These are phyloP conservation scores for Phortica okadai DNA, from an alignment of 2,888 invertebrate species.

Conservation along the genomic window DNA sequence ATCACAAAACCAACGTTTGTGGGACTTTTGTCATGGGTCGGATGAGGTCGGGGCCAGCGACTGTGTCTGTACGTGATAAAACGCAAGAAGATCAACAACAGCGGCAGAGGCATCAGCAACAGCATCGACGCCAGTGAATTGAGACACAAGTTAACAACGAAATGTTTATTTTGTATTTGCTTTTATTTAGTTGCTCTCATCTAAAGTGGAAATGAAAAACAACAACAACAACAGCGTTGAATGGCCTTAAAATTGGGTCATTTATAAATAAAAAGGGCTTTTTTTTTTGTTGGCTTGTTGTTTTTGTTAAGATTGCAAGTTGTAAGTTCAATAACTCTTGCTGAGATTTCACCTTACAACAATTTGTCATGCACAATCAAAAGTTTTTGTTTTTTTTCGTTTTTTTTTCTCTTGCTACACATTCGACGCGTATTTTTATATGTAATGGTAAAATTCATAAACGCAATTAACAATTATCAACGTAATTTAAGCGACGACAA, in stretches of 20 bases:
- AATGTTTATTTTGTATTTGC: constrained; percentile 10
- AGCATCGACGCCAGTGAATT: not conserved
- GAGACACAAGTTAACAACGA: not conserved
- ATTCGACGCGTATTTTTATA: not conserved
- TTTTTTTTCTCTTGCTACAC: too few relatives aligned
- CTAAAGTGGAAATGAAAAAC: not conserved
- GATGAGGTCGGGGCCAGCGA: not conserved
- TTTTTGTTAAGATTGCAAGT: not conserved
- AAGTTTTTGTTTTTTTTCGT: not conserved
- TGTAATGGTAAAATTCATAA: not conserved
- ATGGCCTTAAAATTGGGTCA: constrained; percentile 6
- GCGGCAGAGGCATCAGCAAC: not conserved
- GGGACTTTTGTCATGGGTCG: not conserved
- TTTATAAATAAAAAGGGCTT: not conserved
- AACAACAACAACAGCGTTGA: not conserved
- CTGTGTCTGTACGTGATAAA: not conserved
- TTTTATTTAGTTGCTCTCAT: constrained; percentile 2
- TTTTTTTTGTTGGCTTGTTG: constrained; percentile 9
- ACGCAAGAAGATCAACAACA: not conserved
- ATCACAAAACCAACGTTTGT: not conserved
- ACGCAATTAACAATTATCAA: constrained; percentile 22
- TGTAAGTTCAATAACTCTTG: constrained; percentile 17
- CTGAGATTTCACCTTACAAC: not conserved
- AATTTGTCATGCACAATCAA: constrained; percentile 3
- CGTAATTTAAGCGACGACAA: not conserved